A percentile compares a stretch with the other conserved stretches of the same genome.
phyloP scores from a whole-genome alignment of 2,888 invertebrate genomes.

The Nymphalis urticae region DNA sequence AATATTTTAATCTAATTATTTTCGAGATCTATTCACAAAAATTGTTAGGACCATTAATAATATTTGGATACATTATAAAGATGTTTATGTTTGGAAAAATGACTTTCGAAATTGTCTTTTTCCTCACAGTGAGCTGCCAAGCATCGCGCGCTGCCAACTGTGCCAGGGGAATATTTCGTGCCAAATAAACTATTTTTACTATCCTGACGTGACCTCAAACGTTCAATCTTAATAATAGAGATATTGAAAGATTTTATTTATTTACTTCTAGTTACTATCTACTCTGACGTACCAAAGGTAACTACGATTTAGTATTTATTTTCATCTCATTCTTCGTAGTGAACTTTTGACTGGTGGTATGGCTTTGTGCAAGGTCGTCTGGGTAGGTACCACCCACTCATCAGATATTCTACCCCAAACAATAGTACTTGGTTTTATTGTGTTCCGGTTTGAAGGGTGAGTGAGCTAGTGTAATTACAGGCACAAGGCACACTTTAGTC shows the following conservation, averaged over 20 bases:
- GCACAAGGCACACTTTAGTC: no score
- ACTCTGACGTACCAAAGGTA: not conserved
- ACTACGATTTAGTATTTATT: no score
- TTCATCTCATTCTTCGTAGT: no score
- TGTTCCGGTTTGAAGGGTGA: no score
- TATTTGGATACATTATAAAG: slow-evolving; percentile 38
- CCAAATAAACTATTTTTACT: slow-evolving; percentile 55
- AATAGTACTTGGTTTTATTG: no score
- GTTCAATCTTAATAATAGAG: slow-evolving; percentile 23
- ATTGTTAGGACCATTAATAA: slow-evolving; percentile 27
- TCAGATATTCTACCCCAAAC: no score
- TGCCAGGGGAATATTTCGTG: slow-evolving; percentile 55
- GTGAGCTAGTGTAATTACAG: no score
- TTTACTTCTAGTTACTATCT: not conserved
- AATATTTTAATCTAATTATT: not conserved
- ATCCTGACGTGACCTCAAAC: slow-evolving; percentile 32
- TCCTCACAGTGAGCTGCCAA: slow-evolving; percentile 37
- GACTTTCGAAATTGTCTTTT: slow-evolving; percentile 45
- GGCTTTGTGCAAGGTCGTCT: no score
- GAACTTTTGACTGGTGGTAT: no score
- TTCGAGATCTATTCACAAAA: not conserved
- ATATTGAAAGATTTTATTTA: not conserved
- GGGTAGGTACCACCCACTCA: no score
- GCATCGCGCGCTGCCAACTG: slow-evolving; percentile 50
- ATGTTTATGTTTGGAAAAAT: slow-evolving; percentile 43